Evolutionary conservation across 2,888 invertebrate species (phyloP), one percentile per base, ranked within the genome.

Genomic region (Archips crataeganus): DNA sequence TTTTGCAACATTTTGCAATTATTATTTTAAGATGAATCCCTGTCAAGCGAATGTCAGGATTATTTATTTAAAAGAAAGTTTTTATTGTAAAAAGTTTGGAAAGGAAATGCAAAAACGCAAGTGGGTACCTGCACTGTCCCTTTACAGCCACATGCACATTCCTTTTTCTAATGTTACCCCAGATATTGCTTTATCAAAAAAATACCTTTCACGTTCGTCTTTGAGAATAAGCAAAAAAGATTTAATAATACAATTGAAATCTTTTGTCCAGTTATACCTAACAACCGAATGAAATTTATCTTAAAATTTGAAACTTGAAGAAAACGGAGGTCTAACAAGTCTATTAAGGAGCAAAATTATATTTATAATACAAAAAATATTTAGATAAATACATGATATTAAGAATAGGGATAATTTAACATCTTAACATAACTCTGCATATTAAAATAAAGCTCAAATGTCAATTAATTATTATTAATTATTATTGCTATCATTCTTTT

Each of bases 21-120:
- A 91, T 93, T 93, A 93, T 93, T 93, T 92, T 91, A 88, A 88
- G 85, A 87, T 89, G 90, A 90, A 92, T 90, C 92, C 91, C 85
- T 91, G 94, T 93, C 94, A 93, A 87, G 84, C 88, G 82, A 74
- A 85, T 86, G 92, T 90, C 89, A 87, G 91, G 91, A 91, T 92
- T 94, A 93, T 94, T 94, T 93, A 94, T 94, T 94, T 94, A 92
- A 91, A 94, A 94, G 94, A 94, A 94, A 94, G 94, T 94, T 94
- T 93, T 94, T 93, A 93, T 91, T 91, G 87, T 91, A 94, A 94
- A 94, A 94, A 94, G 91, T 83, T 79, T 80, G 91, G 91, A 91
- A 88, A 94, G 94, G 94, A 94, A 94, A 94, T 94, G 93, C 93
- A 94, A 94, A 94, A 94, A 94, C 92, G 83, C 82, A 82, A 80